Base-by-base conservation (phyloP, 1,140 invertebrate species). In the Drosophila hydei region DNA sequence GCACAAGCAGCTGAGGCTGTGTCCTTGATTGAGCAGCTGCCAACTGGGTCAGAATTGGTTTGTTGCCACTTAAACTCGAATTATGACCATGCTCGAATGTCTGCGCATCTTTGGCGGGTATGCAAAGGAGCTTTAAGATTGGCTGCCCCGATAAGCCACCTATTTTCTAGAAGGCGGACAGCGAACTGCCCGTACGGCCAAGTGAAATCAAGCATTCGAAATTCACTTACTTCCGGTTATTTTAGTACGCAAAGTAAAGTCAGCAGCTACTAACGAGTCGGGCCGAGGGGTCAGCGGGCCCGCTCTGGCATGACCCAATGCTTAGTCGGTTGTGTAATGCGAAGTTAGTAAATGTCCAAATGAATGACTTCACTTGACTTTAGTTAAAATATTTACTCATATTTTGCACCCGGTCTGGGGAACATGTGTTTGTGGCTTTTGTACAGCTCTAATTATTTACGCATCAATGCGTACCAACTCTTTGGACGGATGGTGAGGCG, bases 361-460 rank as follows among this genome's bases (percentile, higher is more conserved):
- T 81, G 81, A 87, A 88, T 87, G 81, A 87, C 81, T 87, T 87
- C 83, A 81, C 81, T 85, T 87, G 75, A 81, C 77, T 81, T 52
- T 81, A 78, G 78, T 75, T 87, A 77, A 81, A 88, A 87, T 87
- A 87, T 87, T 87, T 88, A 88, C 81, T 88, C 79, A 88, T 87
- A 87, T 79, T 72, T 63, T 55, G 52, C 70, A 59, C 50, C 68
- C 68, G 14, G 9, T 12, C 16, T 18, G 33, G n/a, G 25, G 51
- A 88, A 88, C 83, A 88, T 72, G 71, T 87, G 81, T 81, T 81
- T 85, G 83, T 67, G 81, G 83, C 65, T 69, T 63, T 30, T 60
- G 56, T 69, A 80, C 70, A 64, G n/a, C 61, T 58, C 45, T 69
- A 62, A 81, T 87, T 81, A 77, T 77, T 81, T 77, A 77, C 83